These are phyloP conservation scores for Spheniscus mendiculus DNA, from an alignment of 2,113 vertebrate species.

Conservation along the genomic window DNA sequence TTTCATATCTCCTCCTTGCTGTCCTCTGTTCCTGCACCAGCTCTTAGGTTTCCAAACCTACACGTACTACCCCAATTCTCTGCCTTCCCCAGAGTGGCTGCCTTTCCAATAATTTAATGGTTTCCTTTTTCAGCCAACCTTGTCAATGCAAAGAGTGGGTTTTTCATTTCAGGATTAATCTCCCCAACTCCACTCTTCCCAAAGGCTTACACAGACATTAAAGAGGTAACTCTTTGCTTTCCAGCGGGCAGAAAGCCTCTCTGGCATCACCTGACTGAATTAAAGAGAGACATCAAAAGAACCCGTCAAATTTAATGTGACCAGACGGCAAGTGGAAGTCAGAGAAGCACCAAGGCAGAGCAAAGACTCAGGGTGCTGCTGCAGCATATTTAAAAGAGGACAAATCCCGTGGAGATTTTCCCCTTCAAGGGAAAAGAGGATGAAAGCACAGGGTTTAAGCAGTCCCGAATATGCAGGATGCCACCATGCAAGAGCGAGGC, in stretches of 20 bases:
- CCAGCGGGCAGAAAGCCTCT: background rate
- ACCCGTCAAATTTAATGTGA: background rate
- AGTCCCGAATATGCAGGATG: fast-evolving
- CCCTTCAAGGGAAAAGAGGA: background rate
- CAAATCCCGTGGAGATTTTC: background rate
- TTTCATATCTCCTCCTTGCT: background rate
- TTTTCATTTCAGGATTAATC: slow-evolving; percentile 22
- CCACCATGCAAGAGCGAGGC: background rate
- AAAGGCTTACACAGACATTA: background rate
- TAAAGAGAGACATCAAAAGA: slow-evolving; percentile 45
- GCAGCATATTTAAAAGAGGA: background rate
- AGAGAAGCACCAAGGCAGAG: background rate
- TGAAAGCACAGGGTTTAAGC: background rate
- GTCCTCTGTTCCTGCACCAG: background rate
- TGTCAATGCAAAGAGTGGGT: background rate
- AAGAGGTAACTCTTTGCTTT: slow-evolving; percentile 24
- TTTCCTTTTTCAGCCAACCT: slow-evolving; percentile 24
- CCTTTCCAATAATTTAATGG: background rate
- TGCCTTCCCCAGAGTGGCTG: background rate
- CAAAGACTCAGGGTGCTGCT: background rate
- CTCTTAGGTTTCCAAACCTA: background rate
- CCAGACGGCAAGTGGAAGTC: background rate
- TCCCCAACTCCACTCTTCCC: background rate
- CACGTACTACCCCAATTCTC: background rate
- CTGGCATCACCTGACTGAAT: background rate